phyloP scores from a whole-genome alignment of 2,797 vertebrate species.

The Cirrhinus molitorella region DNA sequence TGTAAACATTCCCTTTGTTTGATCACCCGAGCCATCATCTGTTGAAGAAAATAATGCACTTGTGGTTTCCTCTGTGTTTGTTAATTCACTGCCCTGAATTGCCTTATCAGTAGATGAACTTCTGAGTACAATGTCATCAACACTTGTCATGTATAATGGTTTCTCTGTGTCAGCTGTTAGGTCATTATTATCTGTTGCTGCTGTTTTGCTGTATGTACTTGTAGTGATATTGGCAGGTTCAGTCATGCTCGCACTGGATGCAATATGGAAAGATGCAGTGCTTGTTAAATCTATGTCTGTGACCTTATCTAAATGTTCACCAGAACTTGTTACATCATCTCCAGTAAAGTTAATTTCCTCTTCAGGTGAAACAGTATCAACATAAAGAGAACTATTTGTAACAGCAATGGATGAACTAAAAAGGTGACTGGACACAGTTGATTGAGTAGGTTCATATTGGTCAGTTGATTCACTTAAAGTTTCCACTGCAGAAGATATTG shows the following conservation, averaged over 20 bases:
- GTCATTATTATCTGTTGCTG: not conserved
- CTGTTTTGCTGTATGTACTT: conserved; percentile 2
- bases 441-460: conserved; percentile 4
- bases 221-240: conserved; percentile 17
- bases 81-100: conserved; percentile 11
- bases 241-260: conserved; percentile 3
- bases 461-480: conserved; percentile 17
- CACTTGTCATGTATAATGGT: not conserved
- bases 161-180: conserved; percentile 9
- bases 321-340: not conserved
- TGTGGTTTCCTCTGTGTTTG: conserved; percentile 38
- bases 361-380: conserved; percentile 11
- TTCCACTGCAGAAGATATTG: conserved; percentile 6
- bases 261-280: not conserved
- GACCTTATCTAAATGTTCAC: conserved; percentile 1
- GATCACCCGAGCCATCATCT: conserved; percentile 53
- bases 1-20: conserved; percentile 26
- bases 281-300: conserved; percentile 6
- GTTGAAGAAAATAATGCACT: conserved; percentile 11
- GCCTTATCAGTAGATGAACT: not conserved
- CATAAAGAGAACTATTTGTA: conserved; percentile 12
- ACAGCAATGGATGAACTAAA: conserved; percentile 3
- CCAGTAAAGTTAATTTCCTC: not conserved
- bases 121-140: not conserved
- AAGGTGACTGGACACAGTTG: conserved; percentile 2